These are phyloP conservation scores for Piscicola geometra DNA, from an alignment of 2,888 invertebrate genomes.

Conservation along the genomic window DNA sequence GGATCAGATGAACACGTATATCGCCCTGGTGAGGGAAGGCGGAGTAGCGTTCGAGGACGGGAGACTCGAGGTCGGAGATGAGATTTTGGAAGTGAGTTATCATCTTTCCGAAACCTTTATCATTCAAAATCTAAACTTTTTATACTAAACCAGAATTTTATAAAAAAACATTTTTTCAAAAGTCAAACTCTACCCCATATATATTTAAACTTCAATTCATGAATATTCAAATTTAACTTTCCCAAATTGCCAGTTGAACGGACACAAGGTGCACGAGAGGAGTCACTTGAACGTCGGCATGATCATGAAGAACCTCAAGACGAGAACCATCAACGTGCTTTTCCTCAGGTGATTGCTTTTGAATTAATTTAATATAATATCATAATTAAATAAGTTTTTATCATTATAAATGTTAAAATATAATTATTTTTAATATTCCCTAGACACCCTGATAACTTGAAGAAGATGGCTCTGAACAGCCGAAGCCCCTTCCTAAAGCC, in stretches of 20 bases:
- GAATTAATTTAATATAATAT: neutral
- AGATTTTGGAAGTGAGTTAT: slow-evolving; percentile 78
- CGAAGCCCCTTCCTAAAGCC: slow-evolving; percentile 23
- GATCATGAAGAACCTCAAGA: slow-evolving; percentile 82
- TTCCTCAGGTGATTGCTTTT: slow-evolving; percentile 66
- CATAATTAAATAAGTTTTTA: neutral
- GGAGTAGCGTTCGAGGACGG: slow-evolving; percentile 69
- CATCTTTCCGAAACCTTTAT: no score
- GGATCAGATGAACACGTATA: slow-evolving; percentile 89
- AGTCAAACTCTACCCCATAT: neutral
- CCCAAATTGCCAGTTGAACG: slow-evolving; percentile 71
- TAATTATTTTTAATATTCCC: slow-evolving; percentile 5
- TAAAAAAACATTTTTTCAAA: neutral
- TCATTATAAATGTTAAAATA: neutral
- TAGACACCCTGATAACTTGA: slow-evolving; percentile 24
- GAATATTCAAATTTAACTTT: neutral
- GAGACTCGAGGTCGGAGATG: slow-evolving; percentile 82
- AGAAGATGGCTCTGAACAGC: slow-evolving; percentile 28
- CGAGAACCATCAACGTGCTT: slow-evolving; percentile 77
- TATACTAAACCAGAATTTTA: no score
- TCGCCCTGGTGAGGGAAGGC: slow-evolving; percentile 85
- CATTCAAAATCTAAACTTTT: no score
- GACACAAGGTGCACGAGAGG: slow-evolving; percentile 82
- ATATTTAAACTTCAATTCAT: neutral
- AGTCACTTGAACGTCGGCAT: slow-evolving; percentile 94